These are phyloP conservation scores for Melanotaenia maccullochi DNA, from an alignment of 2,797 vertebrate species.

Conservation along the genomic window DNA sequence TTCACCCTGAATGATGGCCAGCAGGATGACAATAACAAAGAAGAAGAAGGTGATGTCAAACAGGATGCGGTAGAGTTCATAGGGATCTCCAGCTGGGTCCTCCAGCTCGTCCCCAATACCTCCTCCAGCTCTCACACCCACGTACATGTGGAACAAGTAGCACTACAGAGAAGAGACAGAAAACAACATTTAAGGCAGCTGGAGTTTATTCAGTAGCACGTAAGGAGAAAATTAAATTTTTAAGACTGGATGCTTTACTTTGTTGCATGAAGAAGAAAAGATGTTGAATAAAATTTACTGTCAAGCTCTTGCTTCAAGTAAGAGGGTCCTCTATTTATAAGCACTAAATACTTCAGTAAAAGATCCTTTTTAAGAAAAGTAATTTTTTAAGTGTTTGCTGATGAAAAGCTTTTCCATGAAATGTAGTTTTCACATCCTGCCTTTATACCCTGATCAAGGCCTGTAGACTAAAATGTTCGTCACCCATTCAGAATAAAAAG, in stretches of 20 bases:
- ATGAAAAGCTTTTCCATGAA: constrained; percentile 1
- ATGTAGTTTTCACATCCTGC: background rate
- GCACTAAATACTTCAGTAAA: background rate
- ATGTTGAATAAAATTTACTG: background rate
- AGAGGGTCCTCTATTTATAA: background rate
- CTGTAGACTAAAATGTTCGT: background rate
- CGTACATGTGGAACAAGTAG: constrained; percentile 99
- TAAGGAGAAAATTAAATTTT: background rate
- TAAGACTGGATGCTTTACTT: background rate
- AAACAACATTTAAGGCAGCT: background rate
- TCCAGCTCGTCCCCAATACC: constrained; percentile 98
- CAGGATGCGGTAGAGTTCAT: constrained; percentile 97
- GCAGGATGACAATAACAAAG: constrained; percentile 98
- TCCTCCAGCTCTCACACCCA: constrained; percentile 96
- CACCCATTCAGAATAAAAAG: constrained; percentile 12
- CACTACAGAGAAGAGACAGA: constrained; percentile 80
- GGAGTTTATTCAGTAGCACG: background rate
- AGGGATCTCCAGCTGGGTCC: constrained; percentile 97
- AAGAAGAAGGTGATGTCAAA: constrained; percentile 99
- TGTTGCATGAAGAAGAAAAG: background rate
- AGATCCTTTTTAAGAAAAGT: background rate
- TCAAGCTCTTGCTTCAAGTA: background rate
- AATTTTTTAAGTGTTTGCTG: background rate
- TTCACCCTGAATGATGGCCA: constrained; percentile 99
- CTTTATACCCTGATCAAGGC: constrained; percentile 26